A percentile compares a stretch with the other conserved stretches of the same genome.
Conservation (phyloP, 2,888 invertebrate genomes). For the Agrochola lota region DNA sequence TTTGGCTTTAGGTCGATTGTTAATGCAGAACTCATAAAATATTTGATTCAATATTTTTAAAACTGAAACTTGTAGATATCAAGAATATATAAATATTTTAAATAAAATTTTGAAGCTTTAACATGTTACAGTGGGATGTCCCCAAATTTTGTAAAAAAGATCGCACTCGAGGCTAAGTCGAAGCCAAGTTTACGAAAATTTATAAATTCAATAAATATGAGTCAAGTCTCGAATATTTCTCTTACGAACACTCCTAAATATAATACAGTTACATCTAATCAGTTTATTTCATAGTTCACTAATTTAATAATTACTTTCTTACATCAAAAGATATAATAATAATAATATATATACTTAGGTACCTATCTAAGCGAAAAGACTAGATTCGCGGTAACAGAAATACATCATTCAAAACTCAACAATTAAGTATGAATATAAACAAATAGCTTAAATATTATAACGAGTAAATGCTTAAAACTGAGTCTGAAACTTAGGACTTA, state of each 20-base stretch:
- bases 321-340: slow-evolving; percentile 28
- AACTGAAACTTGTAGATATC: neutral
- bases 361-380: slow-evolving; percentile 19
- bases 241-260: slow-evolving; percentile 54
- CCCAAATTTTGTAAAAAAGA: slow-evolving; percentile 63
- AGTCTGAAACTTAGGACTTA: neutral
- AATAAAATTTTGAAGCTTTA: slow-evolving; percentile 18
- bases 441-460: neutral
- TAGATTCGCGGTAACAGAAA: slow-evolving; percentile 34
- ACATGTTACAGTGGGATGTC: slow-evolving; percentile 40
- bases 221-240: slow-evolving; percentile 56
- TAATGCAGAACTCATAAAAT: slow-evolving; percentile 3
- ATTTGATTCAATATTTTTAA: neutral
- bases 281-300: slow-evolving; percentile 59
- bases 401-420: slow-evolving; percentile 16
- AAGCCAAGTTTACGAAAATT: slow-evolving; percentile 55
- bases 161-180: slow-evolving; percentile 42
- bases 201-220: slow-evolving; percentile 61
- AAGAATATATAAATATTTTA: neutral
- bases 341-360: neutral
- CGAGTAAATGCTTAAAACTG: neutral
- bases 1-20: neutral
- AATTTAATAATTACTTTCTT: slow-evolving; percentile 45
- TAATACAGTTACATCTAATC: slow-evolving; percentile 57
- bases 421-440: neutral